A percentile compares a stretch with the other conserved stretches of the same genome.
Conservation (phyloP, 2,888 invertebrate genomes). For the Empis stercorea region DNA sequence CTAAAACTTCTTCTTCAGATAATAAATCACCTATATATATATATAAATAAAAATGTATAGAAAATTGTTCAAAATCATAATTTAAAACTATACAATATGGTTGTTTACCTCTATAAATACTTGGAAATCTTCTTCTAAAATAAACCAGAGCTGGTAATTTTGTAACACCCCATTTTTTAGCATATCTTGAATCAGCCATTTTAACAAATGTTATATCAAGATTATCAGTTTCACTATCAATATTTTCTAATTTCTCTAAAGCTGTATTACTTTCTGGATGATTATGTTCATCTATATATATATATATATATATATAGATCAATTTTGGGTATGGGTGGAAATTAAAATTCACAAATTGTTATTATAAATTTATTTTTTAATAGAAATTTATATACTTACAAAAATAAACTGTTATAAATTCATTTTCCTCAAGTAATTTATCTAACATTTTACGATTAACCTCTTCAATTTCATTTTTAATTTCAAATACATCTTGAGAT, state of each 20-base stretch:
- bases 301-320: too few relatives aligned
- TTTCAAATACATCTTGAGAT: slow-evolving; percentile 87
- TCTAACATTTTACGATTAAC: slow-evolving; percentile 94
- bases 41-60: neutral
- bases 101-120: slow-evolving; percentile 80
- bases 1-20: slow-evolving; percentile 74
- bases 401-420: slow-evolving; percentile 89
- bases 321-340: too few relatives aligned
- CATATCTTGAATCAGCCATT: slow-evolving; percentile 83
- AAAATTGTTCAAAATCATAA: too few relatives aligned
- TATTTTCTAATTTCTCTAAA: slow-evolving; percentile 75
- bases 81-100: too few relatives aligned
- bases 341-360: too few relatives aligned
- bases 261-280: slow-evolving; percentile 70
- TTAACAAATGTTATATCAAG: slow-evolving; percentile 89
- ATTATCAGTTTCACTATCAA: slow-evolving; percentile 89
- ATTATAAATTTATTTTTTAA: too few relatives aligned
- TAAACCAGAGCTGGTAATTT: slow-evolving; percentile 84
- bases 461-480: slow-evolving; percentile 93
- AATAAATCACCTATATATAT: slow-evolving; percentile 60
- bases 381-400: slow-evolving; percentile 50
- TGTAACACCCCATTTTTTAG: slow-evolving; percentile 87
- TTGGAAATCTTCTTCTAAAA: slow-evolving; percentile 81
- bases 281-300: slow-evolving; percentile 60
- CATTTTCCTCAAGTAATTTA: slow-evolving; percentile 86